Percentiles rank a stretch among this genome's conserved stretches.
Evolutionary conservation across 1,140 invertebrate genomes (phyloP).

Genomic region (Bombus haemorrhoidalis): DNA sequence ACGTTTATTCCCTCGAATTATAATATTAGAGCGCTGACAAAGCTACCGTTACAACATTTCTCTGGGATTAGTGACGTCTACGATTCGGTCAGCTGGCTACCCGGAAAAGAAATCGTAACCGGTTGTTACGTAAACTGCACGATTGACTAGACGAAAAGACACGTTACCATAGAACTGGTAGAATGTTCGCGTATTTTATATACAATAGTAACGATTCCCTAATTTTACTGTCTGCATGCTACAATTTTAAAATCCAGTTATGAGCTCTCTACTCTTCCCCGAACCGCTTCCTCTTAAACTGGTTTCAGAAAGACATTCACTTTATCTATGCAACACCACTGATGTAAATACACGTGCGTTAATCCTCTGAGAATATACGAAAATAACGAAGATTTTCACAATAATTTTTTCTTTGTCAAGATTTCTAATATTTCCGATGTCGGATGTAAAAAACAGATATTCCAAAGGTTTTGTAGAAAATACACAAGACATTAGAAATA

Average conservation of each 20-base stretch:
- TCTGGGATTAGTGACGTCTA: slow-evolving; percentile 36
- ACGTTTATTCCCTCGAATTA: neutral
- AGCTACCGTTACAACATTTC: slow-evolving; percentile 36
- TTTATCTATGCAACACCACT: neutral
- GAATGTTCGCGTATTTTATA: slow-evolving; percentile 33
- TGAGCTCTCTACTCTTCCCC: neutral
- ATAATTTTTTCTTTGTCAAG: neutral
- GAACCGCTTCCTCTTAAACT: neutral
- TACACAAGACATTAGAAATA: too few species aligned
- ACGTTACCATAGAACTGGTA: slow-evolving; percentile 43
- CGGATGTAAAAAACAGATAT: too few species aligned
- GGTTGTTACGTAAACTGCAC: slow-evolving; percentile 59
- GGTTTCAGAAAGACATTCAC: neutral
- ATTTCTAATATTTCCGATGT: neutral
- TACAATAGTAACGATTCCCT: neutral
- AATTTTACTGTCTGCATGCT: neutral
- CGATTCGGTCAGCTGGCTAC: slow-evolving; percentile 50
- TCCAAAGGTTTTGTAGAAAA: too few species aligned
- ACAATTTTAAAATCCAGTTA: slow-evolving; percentile 9
- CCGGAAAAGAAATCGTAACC: slow-evolving; percentile 61
- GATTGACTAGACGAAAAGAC: slow-evolving; percentile 53
- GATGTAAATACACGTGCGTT: too few species aligned
- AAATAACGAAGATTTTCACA: neutral
- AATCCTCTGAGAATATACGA: neutral
- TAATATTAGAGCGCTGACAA: slow-evolving; percentile 7